A percentile compares a stretch with the other conserved stretches of the same genome.
Evolutionary conservation across 2,797 vertebrate genomes (phyloP).

Genomic region (Xyrichtys novacula): DNA sequence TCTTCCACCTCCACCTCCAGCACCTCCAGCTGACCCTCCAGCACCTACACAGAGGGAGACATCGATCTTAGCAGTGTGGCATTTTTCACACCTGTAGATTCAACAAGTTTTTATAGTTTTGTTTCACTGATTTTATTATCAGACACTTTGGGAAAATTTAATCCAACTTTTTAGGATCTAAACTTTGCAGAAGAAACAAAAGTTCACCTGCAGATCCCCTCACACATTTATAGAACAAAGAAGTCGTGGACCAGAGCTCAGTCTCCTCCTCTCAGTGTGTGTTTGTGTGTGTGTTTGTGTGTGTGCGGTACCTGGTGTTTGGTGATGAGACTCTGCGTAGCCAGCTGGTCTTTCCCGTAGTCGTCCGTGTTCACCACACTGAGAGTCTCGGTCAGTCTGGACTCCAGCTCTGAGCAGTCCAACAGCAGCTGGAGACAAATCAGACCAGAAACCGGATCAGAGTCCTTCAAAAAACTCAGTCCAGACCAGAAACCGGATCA

Average conservation of each 20-base stretch:
- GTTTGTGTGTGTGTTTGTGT: background rate
- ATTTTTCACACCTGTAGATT: too few relatives aligned
- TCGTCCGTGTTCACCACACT: conserved; percentile 84
- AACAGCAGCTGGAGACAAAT: conserved; percentile 83
- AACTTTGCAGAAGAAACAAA: background rate
- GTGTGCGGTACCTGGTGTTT: conserved; percentile 87
- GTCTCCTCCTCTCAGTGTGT: too few relatives aligned
- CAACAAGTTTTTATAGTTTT: too few relatives aligned
- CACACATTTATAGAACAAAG: too few relatives aligned
- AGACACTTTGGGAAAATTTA: background rate
- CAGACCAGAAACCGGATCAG: background rate
- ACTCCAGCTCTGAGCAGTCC: conserved; percentile 89
- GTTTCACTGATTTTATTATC: background rate
- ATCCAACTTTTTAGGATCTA: background rate
- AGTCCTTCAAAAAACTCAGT: background rate
- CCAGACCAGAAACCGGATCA: too few relatives aligned
- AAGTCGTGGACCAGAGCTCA: too few relatives aligned
- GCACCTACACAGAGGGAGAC: conserved; percentile 69
- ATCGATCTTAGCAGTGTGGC: background rate
- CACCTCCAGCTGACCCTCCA: conserved; percentile 87
- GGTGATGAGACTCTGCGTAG: conserved; percentile 85
- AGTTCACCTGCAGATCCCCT: too few relatives aligned
- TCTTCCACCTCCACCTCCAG: conserved; percentile 81
- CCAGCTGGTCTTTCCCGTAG: conserved; percentile 84
- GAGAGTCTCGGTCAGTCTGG: conserved; percentile 83